phyloP scores from a whole-genome alignment of 2,888 invertebrate genomes.

The Hypercompe scribonia region DNA sequence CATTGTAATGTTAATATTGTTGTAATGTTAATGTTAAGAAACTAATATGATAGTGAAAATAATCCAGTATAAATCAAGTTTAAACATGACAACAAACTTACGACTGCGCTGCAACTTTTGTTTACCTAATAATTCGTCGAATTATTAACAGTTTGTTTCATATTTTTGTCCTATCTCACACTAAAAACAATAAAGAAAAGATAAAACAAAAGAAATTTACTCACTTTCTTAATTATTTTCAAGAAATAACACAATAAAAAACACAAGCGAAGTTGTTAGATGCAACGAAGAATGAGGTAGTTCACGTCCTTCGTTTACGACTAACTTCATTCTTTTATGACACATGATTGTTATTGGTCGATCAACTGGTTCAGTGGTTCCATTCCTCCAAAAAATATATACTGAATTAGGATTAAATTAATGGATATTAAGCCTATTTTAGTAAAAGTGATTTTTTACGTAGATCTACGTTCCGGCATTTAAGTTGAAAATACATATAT shows the following conservation, averaged over 20 bases:
- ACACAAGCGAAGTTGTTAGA: neutral
- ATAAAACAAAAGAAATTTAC: too few species aligned
- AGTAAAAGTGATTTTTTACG: too few species aligned
- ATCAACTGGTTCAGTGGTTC: neutral
- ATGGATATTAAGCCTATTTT: neutral
- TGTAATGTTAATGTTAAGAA: neutral
- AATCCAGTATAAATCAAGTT: neutral
- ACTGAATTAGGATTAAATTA: neutral
- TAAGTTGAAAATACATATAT: too few species aligned
- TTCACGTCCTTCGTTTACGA: neutral
- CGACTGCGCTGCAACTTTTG: too few species aligned
- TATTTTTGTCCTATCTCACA: too few species aligned
- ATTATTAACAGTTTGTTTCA: too few species aligned
- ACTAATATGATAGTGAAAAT: neutral
- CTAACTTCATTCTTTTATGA: neutral
- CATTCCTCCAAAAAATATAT: neutral
- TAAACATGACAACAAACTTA: too few species aligned
- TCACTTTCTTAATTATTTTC: neutral
- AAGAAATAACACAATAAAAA: neutral
- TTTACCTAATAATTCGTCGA: too few species aligned
- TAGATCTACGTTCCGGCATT: too few species aligned
- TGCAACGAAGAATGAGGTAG: neutral
- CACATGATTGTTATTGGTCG: neutral
- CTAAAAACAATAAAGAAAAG: too few species aligned
- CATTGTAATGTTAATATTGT: neutral